Evolutionary conservation across 2,888 invertebrate species (phyloP).

Genomic region (Fragum whitleyi): DNA sequence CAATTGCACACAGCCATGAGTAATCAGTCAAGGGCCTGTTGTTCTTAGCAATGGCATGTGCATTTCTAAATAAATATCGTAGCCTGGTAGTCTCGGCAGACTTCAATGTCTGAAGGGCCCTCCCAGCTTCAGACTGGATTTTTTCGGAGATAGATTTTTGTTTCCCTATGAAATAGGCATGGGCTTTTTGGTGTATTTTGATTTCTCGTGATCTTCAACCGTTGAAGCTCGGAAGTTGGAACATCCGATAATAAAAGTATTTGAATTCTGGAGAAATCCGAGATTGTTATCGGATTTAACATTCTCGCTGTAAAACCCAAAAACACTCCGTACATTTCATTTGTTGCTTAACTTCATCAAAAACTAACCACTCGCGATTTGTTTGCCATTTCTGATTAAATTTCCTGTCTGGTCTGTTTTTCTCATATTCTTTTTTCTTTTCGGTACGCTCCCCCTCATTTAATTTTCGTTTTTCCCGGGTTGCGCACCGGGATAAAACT

Average conservation of each 20-base stretch:
- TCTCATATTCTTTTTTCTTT: no score
- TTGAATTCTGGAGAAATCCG: not conserved
- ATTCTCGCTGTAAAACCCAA: no score
- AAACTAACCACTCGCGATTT: no score
- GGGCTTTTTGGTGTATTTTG: not conserved
- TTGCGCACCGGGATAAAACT: no score
- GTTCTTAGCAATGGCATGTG: slow-evolving; percentile 5
- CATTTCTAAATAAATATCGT: not conserved
- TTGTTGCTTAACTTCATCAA: no score
- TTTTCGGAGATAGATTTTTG: not conserved
- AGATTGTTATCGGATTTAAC: no score
- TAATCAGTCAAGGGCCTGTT: not conserved
- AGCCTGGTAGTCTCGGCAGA: not conserved
- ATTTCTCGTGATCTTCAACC: not conserved
- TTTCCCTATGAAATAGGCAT: not conserved
- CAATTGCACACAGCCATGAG: not conserved
- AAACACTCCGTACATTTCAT: no score
- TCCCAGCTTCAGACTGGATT: not conserved
- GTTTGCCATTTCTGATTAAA: no score
- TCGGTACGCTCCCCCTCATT: no score
- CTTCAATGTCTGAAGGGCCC: not conserved
- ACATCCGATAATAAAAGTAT: not conserved
- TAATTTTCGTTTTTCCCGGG: no score
- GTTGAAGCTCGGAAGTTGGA: not conserved
- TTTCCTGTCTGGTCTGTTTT: no score